Base-by-base conservation (phyloP, 2,888 invertebrate genomes). In the Epiblema foenella region DNA sequence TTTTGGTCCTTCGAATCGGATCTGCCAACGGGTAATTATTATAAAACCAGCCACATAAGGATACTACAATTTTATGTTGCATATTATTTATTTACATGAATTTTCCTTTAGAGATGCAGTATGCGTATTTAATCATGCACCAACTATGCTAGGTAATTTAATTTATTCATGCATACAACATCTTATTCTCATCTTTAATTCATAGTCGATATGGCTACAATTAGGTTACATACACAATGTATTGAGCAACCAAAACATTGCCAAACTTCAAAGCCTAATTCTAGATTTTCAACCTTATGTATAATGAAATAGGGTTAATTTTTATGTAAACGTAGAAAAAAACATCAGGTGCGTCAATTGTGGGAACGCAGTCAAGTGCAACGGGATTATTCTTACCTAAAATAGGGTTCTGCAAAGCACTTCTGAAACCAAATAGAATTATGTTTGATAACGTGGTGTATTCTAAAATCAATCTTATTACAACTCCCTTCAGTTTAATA, bases 331-430 rank as follows among this genome's bases (percentile, higher is more conserved):
- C 29, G 4, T 8, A 11, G 15, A 15, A 59, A 60, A 17, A 64
- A 57, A 54, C 57, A 67, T 71, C 71, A 71, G 79, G 83, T 82
- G 81, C 74, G 75, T 76, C 75, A 74, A 79, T 81, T 80, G 74
- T 80, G 68, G 69, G 69, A 74, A 75, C 73, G 78, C 81, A 80
- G 79, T 80, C 80, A 78, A 81, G 83, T 82, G 78, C 76, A 77
- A 77, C 78, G 76, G 75, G 77, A 76, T 77, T 49, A 20, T 60
- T 37, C n/a, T 18, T 37, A 37, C 51, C 64, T 54, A 78, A 77
- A 80, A 77, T 75, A 70, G 76, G 81, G 82, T 78, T 75, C 73
- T n/a, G 75, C 56, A 69, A 39, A 20, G 54, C n/a, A 24, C 17
- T n/a, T 42, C 11, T 20, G 15, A 24, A 81, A 77, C 78, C 77